Percentiles rank a stretch among this genome's conserved stretches.
Conservation (phyloP, 2,888 invertebrate species). For the Therioaphis trifolii region DNA sequence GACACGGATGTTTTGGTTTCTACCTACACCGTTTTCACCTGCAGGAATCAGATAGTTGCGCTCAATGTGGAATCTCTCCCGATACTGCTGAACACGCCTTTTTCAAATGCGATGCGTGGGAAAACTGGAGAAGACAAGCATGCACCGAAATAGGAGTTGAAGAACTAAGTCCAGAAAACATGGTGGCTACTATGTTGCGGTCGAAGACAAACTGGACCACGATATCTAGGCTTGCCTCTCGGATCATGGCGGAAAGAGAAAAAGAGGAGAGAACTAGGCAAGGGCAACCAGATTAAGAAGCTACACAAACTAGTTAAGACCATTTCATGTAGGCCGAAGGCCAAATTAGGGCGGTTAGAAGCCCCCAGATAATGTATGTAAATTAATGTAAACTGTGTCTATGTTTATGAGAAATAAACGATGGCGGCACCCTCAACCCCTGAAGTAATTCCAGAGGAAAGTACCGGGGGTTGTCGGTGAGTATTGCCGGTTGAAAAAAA, state of each 20-base stretch:
- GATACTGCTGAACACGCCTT: background rate
- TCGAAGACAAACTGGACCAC: background rate
- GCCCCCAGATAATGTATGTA: too few relatives aligned
- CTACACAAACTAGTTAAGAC: too few relatives aligned
- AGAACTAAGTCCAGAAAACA: background rate
- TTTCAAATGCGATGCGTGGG: background rate
- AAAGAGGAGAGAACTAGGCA: background rate
- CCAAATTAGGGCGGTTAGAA: too few relatives aligned
- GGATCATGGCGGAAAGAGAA: background rate
- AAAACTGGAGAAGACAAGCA: background rate
- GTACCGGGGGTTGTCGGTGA: background rate
- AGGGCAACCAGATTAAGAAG: background rate
- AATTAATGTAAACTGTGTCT: too few relatives aligned
- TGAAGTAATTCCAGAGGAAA: constrained; percentile 1
- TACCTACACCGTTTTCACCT: background rate
- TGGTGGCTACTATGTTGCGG: background rate
- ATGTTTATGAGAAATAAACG: constrained; percentile 1
- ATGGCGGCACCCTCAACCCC: constrained; percentile 13
- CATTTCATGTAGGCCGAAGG: too few relatives aligned
- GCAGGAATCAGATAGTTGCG: background rate
- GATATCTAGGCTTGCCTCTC: background rate
- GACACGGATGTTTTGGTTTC: background rate
- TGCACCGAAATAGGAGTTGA: background rate
- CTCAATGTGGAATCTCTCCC: background rate
- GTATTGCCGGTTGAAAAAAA: constrained; percentile 1